Conservation (phyloP, 35 echinoderm and acorn worm genomes). For the Lytechinus pictus region DNA sequence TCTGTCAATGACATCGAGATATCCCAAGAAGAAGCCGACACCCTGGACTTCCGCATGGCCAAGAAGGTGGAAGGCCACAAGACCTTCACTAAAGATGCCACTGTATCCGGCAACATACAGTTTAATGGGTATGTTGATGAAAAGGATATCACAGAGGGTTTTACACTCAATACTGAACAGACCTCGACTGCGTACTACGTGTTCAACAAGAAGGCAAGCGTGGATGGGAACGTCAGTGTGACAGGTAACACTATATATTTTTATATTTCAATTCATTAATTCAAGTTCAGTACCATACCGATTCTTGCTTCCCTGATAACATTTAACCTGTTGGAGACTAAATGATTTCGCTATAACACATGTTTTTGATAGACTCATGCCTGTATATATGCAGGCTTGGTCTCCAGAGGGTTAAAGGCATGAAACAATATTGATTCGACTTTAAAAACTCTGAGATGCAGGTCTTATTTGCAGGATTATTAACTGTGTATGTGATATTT, state of each 20-base stretch:
- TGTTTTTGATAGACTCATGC: too few relatives aligned
- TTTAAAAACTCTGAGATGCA: too few relatives aligned
- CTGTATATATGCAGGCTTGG: too few relatives aligned
- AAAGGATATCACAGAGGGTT: background rate
- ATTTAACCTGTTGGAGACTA: too few relatives aligned
- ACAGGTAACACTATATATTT: background rate
- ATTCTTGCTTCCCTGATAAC: too few relatives aligned
- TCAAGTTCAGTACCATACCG: too few relatives aligned
- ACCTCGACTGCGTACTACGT: background rate
- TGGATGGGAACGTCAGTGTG: background rate
- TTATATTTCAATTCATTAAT: too few relatives aligned
- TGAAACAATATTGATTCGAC: too few relatives aligned
- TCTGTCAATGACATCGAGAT: conserved; percentile 37
- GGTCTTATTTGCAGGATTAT: too few relatives aligned
- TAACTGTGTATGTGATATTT: too few relatives aligned
- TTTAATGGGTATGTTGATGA: conserved; percentile 5
- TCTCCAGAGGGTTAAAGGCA: too few relatives aligned
- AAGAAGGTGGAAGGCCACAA: conserved; percentile 2
- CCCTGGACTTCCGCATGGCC: background rate
- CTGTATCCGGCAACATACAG: background rate
- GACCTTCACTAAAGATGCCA: background rate
- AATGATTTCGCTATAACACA: too few relatives aligned
- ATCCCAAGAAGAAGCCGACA: conserved; percentile 3
- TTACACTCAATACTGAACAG: conserved; percentile 12
- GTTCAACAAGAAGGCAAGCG: background rate